phyloP scores from a whole-genome alignment of 2,888 invertebrate genomes.

The Mylabris sibirica region DNA sequence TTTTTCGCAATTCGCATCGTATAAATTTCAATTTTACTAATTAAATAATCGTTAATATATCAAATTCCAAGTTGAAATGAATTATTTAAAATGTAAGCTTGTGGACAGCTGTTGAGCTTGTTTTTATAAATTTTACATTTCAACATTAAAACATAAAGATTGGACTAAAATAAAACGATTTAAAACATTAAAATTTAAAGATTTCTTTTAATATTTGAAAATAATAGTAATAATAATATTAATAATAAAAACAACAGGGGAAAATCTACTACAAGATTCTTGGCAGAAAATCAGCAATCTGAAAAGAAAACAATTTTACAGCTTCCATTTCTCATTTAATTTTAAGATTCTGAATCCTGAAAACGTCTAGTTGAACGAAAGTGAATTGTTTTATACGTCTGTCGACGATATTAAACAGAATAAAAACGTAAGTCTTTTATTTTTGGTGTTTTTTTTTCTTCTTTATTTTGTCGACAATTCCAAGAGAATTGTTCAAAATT shows the following conservation, averaged over 20 bases:
- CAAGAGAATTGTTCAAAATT: neutral
- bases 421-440: neutral
- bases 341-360: conserved; percentile 3
- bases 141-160: conserved; percentile 3
- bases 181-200: neutral
- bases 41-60: conserved; percentile 1
- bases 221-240: no score
- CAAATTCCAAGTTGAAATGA: neutral
- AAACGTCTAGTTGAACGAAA: conserved; percentile 1
- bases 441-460: neutral
- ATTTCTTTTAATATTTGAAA: neutral
- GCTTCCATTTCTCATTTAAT: conserved; percentile 9
- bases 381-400: neutral
- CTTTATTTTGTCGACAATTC: neutral
- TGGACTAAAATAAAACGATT: neutral
- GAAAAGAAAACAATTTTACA: conserved; percentile 10
- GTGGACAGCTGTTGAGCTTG: conserved; percentile 1
- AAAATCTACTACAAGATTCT: conserved; percentile 1
- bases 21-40: neutral
- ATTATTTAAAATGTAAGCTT: neutral
- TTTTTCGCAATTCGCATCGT: neutral
- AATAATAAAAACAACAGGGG: neutral
- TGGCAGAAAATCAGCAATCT: conserved; percentile 13
- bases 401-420: neutral
- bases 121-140: neutral